Conservation (phyloP, 2,113 vertebrate species). For the Ailuropoda melanoleuca region DNA sequence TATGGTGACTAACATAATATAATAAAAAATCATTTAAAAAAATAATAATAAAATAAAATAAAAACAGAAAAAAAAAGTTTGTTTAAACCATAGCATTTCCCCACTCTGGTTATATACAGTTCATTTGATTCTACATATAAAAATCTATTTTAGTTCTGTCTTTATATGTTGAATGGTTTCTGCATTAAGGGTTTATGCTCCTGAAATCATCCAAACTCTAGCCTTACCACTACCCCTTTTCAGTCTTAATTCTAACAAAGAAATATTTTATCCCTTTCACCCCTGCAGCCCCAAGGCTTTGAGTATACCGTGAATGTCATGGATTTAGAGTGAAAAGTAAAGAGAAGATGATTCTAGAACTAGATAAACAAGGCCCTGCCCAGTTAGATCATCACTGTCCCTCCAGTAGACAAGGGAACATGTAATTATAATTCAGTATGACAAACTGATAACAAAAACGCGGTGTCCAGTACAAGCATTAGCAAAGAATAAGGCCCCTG, state of each 20-base stretch:
- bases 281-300: not conserved
- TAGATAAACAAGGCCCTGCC: not conserved
- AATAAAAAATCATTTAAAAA: too few relatives aligned
- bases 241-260: not conserved
- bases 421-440: not conserved
- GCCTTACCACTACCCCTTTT: not conserved
- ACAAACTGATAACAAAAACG: not conserved
- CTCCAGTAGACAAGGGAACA: not conserved
- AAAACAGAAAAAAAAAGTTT: too few relatives aligned
- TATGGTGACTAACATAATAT: too few relatives aligned
- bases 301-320: not conserved
- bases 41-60: too few relatives aligned
- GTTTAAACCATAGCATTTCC: constrained; percentile 2
- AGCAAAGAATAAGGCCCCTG: not conserved
- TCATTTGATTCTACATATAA: not conserved
- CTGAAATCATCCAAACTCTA: not conserved
- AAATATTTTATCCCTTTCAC: not conserved
- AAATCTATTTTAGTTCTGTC: not conserved
- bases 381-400: not conserved
- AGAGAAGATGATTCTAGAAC: not conserved
- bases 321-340: constrained; percentile 26
- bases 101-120: not conserved
- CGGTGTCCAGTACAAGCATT: not conserved
- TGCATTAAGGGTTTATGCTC: not conserved
- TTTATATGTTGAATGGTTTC: not conserved